Percentiles rank a stretch among this genome's conserved stretches.
These are phyloP conservation scores for Elephas maximus DNA, from an alignment of 2,113 vertebrate species.

Conservation along the genomic window DNA sequence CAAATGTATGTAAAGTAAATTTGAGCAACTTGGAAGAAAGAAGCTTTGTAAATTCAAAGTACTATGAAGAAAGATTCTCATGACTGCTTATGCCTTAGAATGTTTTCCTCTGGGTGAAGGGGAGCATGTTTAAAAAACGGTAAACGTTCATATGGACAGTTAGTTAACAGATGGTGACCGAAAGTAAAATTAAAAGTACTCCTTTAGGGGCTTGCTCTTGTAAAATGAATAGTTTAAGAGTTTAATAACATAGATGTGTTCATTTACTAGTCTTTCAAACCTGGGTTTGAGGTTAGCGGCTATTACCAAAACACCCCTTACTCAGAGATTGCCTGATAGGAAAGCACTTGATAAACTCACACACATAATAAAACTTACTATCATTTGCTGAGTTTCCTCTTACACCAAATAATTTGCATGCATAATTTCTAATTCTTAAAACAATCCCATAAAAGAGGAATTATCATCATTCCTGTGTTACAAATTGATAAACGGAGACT, in stretches of 20 bases:
- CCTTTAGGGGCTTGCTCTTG: not conserved
- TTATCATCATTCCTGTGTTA: not conserved
- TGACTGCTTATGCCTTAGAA: not conserved
- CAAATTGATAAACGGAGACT: constrained; percentile 17
- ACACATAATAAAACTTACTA: not conserved
- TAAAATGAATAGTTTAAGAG: not conserved
- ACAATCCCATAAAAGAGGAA: not conserved
- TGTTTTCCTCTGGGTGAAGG: not conserved
- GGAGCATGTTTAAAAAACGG: not conserved
- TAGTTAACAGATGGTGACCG: not conserved
- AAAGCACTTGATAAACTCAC: constrained; percentile 22
- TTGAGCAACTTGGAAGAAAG: not conserved
- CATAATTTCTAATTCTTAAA: not conserved
- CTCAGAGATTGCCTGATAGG: not conserved
- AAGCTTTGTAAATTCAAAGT: not conserved
- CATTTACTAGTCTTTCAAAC: not conserved
- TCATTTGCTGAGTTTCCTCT: not conserved
- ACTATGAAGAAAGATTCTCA: not conserved
- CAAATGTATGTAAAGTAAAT: not conserved
- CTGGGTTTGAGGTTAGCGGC: not conserved
- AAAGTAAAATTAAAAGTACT: not conserved
- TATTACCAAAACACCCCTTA: not conserved
- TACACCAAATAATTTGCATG: not conserved
- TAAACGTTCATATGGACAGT: not conserved
- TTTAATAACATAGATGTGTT: not conserved